Evolutionary conservation across 2,797 vertebrate species (phyloP), one percentile per base, ranked within the genome.

Genomic region (Oreonectes daqikongensis): DNA sequence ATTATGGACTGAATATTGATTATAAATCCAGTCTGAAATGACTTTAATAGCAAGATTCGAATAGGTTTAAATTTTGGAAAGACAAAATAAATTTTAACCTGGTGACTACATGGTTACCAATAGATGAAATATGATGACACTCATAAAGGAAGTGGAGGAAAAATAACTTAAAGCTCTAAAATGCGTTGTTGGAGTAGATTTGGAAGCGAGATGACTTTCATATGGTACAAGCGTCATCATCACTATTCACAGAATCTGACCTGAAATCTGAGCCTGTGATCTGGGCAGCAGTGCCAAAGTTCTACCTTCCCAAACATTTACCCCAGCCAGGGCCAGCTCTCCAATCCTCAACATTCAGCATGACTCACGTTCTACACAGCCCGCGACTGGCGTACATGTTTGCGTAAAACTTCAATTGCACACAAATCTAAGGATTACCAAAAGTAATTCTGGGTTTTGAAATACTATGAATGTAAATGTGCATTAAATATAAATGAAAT

Each of bases 201-300:
- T 42, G 61, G 79, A 71, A 44, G 59, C 26, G 44, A 55, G 73
- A 66, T 82, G 42, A 79, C 78, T 77, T 72, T 77, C 73, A 57
- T 30, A 35, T 70, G 79, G 77, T 83, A 81, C 82, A 79, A 79
- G 76, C 69, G 82, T 87, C 83, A 85, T 80, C 81, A 22, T 82
- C 86, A 84, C 84, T 85, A 85, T 86, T 85, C 78, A 73, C 63
- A 81, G 86, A 68, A 87, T 75, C 83, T 70, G 82, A 77, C 68
- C 75, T 83, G 84, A 89, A 85, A 87, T 78, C 18, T 20, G 78
- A 81, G 76, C 72, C 69, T 50, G 68, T 20, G 60, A 63, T 42
- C 72, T 14, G 22, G 67, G 61, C 77, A 70, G 50, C 69, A 59
- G n/a, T 77, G 72, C 42, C 83, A 71, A 44, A 52, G 69, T 18